These are phyloP conservation scores for Caenorhabditis becei DNA, from an alignment of 2,888 invertebrate species.

Conservation along the genomic window DNA sequence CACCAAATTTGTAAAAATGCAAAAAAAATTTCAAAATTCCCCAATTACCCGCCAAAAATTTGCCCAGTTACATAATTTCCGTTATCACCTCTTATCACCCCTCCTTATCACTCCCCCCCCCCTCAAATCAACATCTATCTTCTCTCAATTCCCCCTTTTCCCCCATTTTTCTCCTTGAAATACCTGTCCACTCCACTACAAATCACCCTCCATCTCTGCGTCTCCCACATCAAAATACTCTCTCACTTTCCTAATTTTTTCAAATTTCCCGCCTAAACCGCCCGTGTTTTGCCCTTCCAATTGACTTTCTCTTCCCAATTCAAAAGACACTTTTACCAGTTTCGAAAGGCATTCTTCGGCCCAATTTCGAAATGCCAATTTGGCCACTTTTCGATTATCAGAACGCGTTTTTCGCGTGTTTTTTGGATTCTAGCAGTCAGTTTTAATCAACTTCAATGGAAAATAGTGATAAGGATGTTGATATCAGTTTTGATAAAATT, in stretches of 20 bases:
- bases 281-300: neutral
- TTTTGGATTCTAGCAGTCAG: too few relatives aligned
- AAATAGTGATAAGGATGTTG: neutral
- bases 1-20: neutral
- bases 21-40: neutral
- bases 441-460: too few relatives aligned
- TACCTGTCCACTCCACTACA: neutral
- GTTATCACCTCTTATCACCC: neutral
- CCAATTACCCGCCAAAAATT: too few relatives aligned
- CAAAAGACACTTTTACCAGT: neutral
- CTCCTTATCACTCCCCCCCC: neutral
- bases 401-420: neutral
- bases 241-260: neutral
- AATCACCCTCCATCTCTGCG: neutral
- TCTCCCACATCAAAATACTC: neutral
- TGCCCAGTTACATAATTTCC: too few relatives aligned
- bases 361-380: neutral
- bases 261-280: neutral
- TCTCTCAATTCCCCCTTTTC: neutral
- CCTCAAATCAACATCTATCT: conserved; percentile 13
- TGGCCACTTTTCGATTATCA: neutral
- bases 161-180: neutral
- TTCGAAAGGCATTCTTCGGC: neutral
- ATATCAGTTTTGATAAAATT: neutral
- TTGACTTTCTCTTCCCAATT: neutral